Base-by-base conservation (phyloP, 2,113 vertebrate genomes). In the Anthoscopus minutus region DNA sequence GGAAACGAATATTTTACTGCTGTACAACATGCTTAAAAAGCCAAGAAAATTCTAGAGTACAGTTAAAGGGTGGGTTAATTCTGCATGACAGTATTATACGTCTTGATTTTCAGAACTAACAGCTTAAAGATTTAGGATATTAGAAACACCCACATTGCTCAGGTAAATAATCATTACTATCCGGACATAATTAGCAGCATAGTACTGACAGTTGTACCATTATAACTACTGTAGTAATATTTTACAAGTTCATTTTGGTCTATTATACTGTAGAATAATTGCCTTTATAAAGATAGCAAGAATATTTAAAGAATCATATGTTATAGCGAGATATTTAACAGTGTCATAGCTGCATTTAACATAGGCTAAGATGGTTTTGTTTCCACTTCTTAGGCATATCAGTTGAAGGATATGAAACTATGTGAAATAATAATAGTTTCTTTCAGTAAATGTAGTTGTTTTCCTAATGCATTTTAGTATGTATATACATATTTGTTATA, bases 201-300 rank as follows among this genome's bases (percentile, higher is more conserved):
- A 42, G 51, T 61, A 76, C 70, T 84, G 88, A 60, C 70, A 92
- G 73, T 69, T 74, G 12, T 58, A 81, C 33, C 80, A 85, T 95
- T 92, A 86, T 47, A 94, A 58, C 48, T 81, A 47, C 45, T 69
- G 37, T 51, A 89, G 64, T 92, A 92, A 78, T 83, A 96, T 93
- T 94, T 87, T 85, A 90, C 77, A 90, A 87, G 61, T 74, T 86
- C 15, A 31, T 81, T 94, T 84, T 86, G 13, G 33, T 93, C 70
- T 44, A 69, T 89, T 92, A 82, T 72, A 24, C 33, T 50, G 62
- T 50, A 40, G 48, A 65, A 94, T 85, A 97, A 94, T 94, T 95
- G 37, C 20, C 25, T 85, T 92, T 92, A 79, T 44, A 86, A 61
- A 81, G n/a, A 47, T n/a, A 72, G 24, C 37, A 87, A 64, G 47